These are phyloP conservation scores for Columba janthina DNA, from an alignment of 2,113 vertebrate species.

Conservation along the genomic window DNA sequence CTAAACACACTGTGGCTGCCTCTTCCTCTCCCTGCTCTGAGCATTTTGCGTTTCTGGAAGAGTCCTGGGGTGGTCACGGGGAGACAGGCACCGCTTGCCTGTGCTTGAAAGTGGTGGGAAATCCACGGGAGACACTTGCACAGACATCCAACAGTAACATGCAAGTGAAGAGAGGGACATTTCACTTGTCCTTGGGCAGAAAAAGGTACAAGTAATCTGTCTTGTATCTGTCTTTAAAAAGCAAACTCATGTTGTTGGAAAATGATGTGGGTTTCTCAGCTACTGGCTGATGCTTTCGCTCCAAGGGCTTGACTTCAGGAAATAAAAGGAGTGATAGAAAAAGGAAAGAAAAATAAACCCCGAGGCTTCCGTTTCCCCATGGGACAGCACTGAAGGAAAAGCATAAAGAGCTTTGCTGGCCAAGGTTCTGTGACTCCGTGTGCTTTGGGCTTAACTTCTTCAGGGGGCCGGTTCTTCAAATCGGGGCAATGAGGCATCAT, in stretches of 20 bases:
- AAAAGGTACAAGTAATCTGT: neutral
- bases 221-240: neutral
- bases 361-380: neutral
- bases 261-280: neutral
- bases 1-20: neutral
- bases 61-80: rapidly evolving
- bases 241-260: neutral
- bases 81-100: neutral
- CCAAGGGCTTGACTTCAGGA: neutral
- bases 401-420: neutral
- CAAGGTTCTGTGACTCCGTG: neutral
- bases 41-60: rapidly evolving
- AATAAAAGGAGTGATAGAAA: neutral
- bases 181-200: neutral
- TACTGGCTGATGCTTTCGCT: neutral
- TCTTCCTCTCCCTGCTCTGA: neutral
- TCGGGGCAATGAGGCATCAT: neutral
- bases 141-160: neutral
- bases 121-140: neutral
- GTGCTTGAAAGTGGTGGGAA: neutral
- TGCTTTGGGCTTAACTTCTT: neutral
- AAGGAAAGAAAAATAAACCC: neutral
- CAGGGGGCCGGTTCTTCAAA: neutral
- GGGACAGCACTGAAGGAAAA: neutral
- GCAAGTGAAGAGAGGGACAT: rapidly evolving